Evolutionary conservation across 2,888 invertebrate species (phyloP).

Genomic region (Drosophila algonquin): DNA sequence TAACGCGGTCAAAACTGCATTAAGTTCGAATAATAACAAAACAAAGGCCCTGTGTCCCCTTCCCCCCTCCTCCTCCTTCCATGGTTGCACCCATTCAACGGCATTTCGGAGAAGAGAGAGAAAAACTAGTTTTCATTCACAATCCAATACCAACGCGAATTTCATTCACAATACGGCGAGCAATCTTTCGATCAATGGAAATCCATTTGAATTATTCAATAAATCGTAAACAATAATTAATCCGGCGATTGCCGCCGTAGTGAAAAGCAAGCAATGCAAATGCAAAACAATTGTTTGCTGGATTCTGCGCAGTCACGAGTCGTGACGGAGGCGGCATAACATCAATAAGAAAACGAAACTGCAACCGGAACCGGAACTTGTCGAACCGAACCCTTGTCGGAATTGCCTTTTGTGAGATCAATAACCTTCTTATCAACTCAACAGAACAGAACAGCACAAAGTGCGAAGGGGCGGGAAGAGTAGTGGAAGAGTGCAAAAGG

Average conservation of each 20-base stretch:
- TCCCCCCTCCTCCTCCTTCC: not conserved
- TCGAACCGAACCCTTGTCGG: conserved; percentile 16
- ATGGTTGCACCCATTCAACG: not conserved
- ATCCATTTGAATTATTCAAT: conserved; percentile 39
- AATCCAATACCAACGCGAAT: not conserved
- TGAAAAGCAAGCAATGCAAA: conserved; percentile 10
- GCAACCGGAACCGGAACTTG: conserved; percentile 32
- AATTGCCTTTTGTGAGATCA: conserved; percentile 34
- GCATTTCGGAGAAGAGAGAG: not conserved
- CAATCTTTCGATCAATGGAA: conserved; percentile 31
- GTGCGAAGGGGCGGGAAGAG: conserved; percentile 4
- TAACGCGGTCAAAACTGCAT: not conserved
- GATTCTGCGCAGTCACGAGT: conserved; percentile 72
- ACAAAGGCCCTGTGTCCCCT: not conserved
- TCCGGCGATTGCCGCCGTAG: not conserved
- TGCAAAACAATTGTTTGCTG: conserved; percentile 56
- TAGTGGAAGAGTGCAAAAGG: conserved; percentile 5
- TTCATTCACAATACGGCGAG: conserved; percentile 7
- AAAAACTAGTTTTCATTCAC: not conserved
- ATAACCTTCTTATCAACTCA: conserved; percentile 45
- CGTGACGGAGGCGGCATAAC: conserved; percentile 46
- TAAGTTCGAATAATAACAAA: not conserved
- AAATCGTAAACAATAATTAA: conserved; percentile 43
- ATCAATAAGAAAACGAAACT: conserved; percentile 58
- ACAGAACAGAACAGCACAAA: not conserved